phyloP scores from a whole-genome alignment of 2,888 invertebrate species.

The Drosophila subquinaria region DNA sequence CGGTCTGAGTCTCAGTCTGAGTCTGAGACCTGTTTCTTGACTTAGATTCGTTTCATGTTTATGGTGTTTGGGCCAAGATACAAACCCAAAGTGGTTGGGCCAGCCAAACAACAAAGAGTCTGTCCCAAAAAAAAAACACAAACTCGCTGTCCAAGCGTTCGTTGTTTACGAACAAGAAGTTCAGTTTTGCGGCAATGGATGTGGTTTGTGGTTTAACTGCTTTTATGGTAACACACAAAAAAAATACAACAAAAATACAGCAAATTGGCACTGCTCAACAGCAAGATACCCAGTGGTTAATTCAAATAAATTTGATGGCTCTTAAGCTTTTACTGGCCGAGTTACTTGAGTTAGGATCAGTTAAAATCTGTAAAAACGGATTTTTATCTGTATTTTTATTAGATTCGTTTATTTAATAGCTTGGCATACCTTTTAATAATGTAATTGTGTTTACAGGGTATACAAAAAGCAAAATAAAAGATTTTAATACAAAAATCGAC shows the following conservation, averaged over 20 bases:
- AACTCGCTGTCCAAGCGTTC: slow-evolving; percentile 42
- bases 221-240: slow-evolving; percentile 73
- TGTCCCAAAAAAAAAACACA: slow-evolving; percentile 47
- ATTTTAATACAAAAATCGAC: slow-evolving; percentile 39
- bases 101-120: slow-evolving; percentile 79
- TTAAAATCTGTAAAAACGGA: neutral
- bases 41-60: slow-evolving; percentile 80
- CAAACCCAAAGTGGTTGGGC: slow-evolving; percentile 74
- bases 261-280: neutral
- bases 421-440: neutral
- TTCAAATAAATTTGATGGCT: neutral
- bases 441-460: slow-evolving; percentile 28
- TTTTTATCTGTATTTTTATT: neutral
- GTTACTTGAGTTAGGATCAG: slow-evolving; percentile 1
- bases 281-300: slow-evolving; percentile 8
- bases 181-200: slow-evolving; percentile 80
- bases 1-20: slow-evolving; percentile 26
- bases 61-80: slow-evolving; percentile 78
- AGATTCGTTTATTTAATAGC: too few species aligned
- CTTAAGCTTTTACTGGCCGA: neutral
- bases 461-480: slow-evolving; percentile 20
- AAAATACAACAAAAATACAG: slow-evolving; percentile 24
- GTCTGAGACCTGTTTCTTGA: slow-evolving; percentile 74
- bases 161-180: slow-evolving; percentile 78
- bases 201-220: slow-evolving; percentile 82